Percentiles rank a stretch among this genome's conserved stretches.
Evolutionary conservation across 2,113 vertebrate species (phyloP).

Genomic region (Pachycephala philippinensis): DNA sequence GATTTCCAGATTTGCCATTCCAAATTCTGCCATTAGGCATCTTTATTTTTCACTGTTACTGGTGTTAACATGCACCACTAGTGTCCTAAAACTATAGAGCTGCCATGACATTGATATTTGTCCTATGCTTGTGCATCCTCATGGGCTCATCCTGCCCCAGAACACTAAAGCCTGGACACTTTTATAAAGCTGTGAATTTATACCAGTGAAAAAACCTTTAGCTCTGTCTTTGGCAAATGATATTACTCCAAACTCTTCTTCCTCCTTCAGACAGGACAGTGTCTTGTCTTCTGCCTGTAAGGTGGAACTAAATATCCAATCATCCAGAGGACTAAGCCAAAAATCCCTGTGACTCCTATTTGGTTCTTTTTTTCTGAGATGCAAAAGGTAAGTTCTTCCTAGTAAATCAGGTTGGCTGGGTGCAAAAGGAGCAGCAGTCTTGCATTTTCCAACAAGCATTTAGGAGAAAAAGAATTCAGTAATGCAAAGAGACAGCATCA

Average conservation of each 20-base stretch:
- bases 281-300: not conserved
- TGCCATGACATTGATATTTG: not conserved
- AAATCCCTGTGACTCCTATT: not conserved
- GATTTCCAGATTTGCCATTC: not conserved
- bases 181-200: not conserved
- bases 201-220: not conserved
- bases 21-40: not conserved
- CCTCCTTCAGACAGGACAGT: not conserved
- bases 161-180: rapidly evolving
- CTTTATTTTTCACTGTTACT: not conserved
- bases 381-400: not conserved
- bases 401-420: not conserved
- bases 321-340: not conserved
- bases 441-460: not conserved
- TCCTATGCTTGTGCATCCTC: not conserved
- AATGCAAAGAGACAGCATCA: not conserved
- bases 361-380: not conserved
- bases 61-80: not conserved
- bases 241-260: not conserved
- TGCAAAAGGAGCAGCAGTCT: not conserved
- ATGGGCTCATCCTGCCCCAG: not conserved
- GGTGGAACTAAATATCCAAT: not conserved
- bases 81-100: not conserved
- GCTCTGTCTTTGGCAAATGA: not conserved
- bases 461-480: not conserved